A percentile compares a stretch with the other conserved stretches of the same genome.
phyloP scores from a whole-genome alignment of 2,797 vertebrate genomes.

The Sphenopsis melanotis region DNA sequence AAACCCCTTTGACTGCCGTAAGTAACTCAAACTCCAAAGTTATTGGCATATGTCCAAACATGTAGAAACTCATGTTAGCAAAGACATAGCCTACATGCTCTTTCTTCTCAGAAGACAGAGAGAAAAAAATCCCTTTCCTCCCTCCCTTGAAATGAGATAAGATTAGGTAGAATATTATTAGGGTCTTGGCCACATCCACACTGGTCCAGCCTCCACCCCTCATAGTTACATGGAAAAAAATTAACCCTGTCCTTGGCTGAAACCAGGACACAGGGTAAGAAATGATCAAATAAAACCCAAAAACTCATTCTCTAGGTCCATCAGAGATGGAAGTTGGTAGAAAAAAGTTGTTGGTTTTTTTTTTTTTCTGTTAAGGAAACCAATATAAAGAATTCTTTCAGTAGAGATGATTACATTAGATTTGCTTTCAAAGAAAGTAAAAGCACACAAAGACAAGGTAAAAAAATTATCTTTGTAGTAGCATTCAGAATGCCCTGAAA shows the following conservation, averaged over 20 bases:
- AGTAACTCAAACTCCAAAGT: background rate
- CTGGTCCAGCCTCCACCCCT: too few relatives aligned
- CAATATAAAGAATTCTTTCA: background rate
- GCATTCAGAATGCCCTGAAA: background rate
- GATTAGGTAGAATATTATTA: background rate
- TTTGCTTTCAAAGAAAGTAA: background rate
- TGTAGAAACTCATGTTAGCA: background rate
- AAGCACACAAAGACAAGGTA: background rate
- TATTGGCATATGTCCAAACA: background rate
- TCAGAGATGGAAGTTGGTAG: background rate
- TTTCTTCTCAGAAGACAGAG: background rate
- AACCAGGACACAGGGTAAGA: background rate
- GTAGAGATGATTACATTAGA: background rate
- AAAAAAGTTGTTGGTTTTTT: background rate
- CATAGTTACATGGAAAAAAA: background rate
- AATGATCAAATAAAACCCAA: background rate
- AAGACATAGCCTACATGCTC: background rate
- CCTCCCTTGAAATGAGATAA: background rate
- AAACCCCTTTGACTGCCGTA: background rate
- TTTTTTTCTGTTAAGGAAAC: background rate
- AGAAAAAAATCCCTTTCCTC: rapidly evolving
- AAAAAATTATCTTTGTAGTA: background rate
- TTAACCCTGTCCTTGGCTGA: rapidly evolving
- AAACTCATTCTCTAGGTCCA: background rate
- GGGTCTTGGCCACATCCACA: background rate